These are phyloP conservation scores for Gastracanthus pulcherrimus DNA, from an alignment of 2,888 invertebrate genomes.

Conservation along the genomic window DNA sequence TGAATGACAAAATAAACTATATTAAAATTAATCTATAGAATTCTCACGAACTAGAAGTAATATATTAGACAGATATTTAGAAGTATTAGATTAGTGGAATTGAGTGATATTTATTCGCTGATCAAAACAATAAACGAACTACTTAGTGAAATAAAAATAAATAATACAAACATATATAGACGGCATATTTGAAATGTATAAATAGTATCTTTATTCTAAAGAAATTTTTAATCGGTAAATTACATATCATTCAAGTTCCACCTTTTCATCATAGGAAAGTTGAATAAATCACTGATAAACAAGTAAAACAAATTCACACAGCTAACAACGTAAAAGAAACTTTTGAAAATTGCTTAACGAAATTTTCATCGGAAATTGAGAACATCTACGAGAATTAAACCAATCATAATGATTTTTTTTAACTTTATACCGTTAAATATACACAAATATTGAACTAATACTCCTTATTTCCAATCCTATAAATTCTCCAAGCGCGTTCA, in stretches of 20 bases:
- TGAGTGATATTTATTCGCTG: not conserved
- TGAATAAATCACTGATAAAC: not conserved
- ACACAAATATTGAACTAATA: no score
- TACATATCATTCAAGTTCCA: no score
- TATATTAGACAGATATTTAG: not conserved
- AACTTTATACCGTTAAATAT: no score
- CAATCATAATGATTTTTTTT: no score
- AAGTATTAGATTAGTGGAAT: not conserved
- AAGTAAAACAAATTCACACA: not conserved
- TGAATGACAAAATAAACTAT: not conserved
- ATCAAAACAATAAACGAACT: no score
- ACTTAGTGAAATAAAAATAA: no score
- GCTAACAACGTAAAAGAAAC: not conserved
- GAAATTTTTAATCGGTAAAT: no score
- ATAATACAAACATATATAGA: no score
- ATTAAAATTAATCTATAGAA: not conserved
- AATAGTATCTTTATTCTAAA: no score
- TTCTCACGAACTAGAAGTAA: not conserved
- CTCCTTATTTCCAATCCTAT: no score
- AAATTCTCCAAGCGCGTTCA: no score
- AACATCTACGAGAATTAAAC: not conserved
- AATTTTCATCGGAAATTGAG: not conserved
- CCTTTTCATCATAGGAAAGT: conserved; percentile 29
- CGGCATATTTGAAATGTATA: no score
- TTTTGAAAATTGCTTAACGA: not conserved